Base-by-base conservation (phyloP, 2,113 vertebrate species). In the Neofelis nebulosa region DNA sequence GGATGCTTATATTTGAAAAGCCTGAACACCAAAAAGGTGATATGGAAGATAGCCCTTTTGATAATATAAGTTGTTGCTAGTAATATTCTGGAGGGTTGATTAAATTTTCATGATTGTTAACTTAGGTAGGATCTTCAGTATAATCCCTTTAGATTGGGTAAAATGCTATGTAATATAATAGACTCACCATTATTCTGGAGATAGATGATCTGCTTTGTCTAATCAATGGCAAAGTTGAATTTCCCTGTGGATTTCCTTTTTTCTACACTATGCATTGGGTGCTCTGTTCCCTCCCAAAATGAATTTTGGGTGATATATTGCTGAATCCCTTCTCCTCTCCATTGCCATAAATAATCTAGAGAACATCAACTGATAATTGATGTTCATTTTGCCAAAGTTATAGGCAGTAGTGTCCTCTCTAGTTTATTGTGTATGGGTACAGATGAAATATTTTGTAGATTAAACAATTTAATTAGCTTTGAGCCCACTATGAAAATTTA, bases 1-100 rank as follows among this genome's bases (percentile, higher is more conserved):
- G 97, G 98, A 97, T 98, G 98, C 96, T 98, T 99, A 97, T 76
- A 95, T 98, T 98, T 98, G 95, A 98, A 98, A 98, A 96, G 96
- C 97, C 92, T 98, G 93, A 98, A 98, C 97, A 96, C 97, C 98
- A 98, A 98, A 94, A 69, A 97, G 98, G 98, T 99, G 96, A 98
- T 96, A 94, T 93, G 89, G 95, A 98, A 98, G 82, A 96, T 2
- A 96, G 65, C 10, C 82, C 80, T 97, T 96, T 97, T 95, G 38
- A 89, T 95, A 96, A 81, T 33, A 86, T 84, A 97, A 74, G 50
- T 97, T 84, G 93, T 98, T 92, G 85, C 94, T 96, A 98, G 95
- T 91, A 98, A 79, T 94, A 97, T 97, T 97, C 74, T 85, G 41
- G 86, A 97, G 94, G 25, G 82, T 63, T 97, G 80, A 92, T 91